Percentiles rank a stretch among this genome's conserved stretches.
phyloP scores from a whole-genome alignment of 2,113 vertebrate species.

The Dicerorhinus sumatrensis region DNA sequence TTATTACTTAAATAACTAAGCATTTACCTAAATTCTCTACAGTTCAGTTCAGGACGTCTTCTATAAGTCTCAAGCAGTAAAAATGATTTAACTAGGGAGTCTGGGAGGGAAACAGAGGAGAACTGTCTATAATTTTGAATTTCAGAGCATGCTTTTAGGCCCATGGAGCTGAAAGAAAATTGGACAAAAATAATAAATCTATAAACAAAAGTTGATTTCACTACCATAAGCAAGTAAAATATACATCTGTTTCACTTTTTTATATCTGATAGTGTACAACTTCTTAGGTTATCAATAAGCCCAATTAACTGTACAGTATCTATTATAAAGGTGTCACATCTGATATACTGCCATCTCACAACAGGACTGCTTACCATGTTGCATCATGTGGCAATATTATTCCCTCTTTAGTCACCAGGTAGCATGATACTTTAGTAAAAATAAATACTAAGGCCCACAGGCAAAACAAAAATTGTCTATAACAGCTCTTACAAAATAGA shows the following conservation, averaged over 20 bases:
- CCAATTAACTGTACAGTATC: background rate
- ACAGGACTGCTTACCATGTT: background rate
- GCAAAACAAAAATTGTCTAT: constrained; percentile 2
- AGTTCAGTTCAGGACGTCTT: background rate
- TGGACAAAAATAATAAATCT: background rate
- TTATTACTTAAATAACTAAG: background rate
- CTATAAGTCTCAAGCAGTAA: background rate
- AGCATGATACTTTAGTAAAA: background rate
- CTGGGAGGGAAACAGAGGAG: background rate
- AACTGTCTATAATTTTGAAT: background rate
- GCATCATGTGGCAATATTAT: constrained; percentile 55
- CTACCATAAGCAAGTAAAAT: constrained; percentile 13
- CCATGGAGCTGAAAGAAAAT: background rate
- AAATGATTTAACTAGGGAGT: background rate
- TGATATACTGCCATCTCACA: background rate
- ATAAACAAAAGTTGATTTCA: background rate
- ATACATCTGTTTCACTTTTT: background rate
- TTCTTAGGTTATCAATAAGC: background rate
- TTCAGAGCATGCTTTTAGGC: background rate
- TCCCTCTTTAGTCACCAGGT: constrained; percentile 37
- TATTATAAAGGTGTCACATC: constrained; percentile 51
- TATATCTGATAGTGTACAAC: background rate
- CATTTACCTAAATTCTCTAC: background rate
- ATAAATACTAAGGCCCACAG: background rate
- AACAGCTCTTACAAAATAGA: constrained; percentile 28